Evolutionary conservation across 2,888 invertebrate species (phyloP).

Genomic region (Phyto melanocephala): DNA sequence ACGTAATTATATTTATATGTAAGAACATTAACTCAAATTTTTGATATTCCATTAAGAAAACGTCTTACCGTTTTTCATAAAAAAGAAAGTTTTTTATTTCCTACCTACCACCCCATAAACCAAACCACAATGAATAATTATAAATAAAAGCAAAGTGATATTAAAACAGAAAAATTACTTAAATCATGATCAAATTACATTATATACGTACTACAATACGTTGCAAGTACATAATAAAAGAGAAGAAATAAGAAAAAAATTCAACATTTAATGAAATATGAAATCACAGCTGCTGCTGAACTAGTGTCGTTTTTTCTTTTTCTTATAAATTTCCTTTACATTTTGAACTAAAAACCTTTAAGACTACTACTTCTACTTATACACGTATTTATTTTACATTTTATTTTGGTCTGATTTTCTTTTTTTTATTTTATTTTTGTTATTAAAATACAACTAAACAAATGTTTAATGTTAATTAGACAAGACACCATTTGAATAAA

Average conservation of each 20-base stretch:
- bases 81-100: constrained; percentile 44
- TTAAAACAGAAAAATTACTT: constrained; percentile 30
- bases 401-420: background rate
- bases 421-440: background rate
- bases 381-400: background rate
- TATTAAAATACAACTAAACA: constrained; percentile 39
- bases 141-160: constrained; percentile 30
- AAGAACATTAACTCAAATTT: too few species aligned
- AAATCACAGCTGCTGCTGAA: constrained; percentile 58
- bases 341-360: constrained; percentile 21
- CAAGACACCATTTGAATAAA: constrained; percentile 55
- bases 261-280: constrained; percentile 57
- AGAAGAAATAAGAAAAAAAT: constrained; percentile 23
- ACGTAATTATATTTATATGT: too few species aligned
- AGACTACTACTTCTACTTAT: constrained; percentile 34
- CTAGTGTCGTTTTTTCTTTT: background rate
- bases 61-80: background rate
- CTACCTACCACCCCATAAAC: background rate
- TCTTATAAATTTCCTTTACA: background rate
- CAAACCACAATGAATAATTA: constrained; percentile 37
- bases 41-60: too few species aligned
- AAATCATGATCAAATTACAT: constrained; percentile 60
- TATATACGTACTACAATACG: constrained; percentile 26
- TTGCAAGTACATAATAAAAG: too few species aligned
- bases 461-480: constrained; percentile 63